Percentiles rank a stretch among this genome's conserved stretches.
phyloP scores from a whole-genome alignment of 2,113 vertebrate species.

The Paradoxurus hermaphroditus region DNA sequence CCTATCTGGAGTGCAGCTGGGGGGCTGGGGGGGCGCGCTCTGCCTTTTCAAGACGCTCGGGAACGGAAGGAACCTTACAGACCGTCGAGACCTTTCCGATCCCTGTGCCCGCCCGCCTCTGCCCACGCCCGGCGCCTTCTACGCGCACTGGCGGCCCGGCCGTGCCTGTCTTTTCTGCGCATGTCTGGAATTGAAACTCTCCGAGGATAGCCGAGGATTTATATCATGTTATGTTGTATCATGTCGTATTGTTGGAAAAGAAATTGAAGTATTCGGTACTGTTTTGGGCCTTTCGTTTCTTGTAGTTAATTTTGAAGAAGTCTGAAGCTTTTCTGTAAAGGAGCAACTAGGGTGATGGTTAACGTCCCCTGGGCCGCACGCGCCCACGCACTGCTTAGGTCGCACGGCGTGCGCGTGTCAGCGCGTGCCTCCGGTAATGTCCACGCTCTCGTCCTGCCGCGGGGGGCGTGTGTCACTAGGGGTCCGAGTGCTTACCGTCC shows the following conservation, averaged over 20 bases:
- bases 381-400: neutral
- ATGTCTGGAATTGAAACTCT: neutral
- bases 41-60: no score
- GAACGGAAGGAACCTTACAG: neutral
- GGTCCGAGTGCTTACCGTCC: neutral
- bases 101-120: no score
- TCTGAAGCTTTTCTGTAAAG: neutral
- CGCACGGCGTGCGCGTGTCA: neutral
- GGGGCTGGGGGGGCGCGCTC: no score
- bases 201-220: neutral
- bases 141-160: neutral
- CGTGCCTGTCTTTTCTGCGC: neutral
- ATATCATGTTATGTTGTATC: neutral
- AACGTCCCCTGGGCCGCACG: neutral
- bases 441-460: neutral
- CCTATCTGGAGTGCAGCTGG: neutral
- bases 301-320: neutral
- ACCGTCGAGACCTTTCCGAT: neutral
- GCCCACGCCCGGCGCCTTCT: fast-evolving
- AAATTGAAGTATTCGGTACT: neutral
- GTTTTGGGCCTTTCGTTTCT: neutral
- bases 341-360: neutral
- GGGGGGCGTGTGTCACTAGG: neutral
- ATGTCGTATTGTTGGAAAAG: neutral
- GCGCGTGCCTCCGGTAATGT: neutral